phyloP scores from a whole-genome alignment of 1,140 invertebrate genomes.

The Orius laevigatus region DNA sequence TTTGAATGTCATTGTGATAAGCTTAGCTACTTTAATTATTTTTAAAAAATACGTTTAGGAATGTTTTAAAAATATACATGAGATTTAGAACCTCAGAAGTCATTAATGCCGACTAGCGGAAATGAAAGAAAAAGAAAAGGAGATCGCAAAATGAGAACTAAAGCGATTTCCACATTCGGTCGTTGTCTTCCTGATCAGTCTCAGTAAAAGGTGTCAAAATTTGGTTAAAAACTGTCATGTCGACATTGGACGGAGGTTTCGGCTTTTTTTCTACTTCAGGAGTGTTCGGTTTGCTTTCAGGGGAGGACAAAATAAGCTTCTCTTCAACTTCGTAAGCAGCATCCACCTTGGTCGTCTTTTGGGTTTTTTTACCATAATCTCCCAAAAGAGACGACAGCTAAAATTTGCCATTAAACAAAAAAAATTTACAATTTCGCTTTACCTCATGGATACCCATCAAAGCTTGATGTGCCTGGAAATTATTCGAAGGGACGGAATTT shows the following conservation, averaged over 20 bases:
- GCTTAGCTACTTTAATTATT: too few relatives aligned
- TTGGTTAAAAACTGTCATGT: slow-evolving; percentile 1
- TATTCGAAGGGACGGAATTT: slow-evolving; percentile 22
- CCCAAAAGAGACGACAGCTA: background rate
- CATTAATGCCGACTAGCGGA: too few relatives aligned
- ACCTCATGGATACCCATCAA: slow-evolving; percentile 31
- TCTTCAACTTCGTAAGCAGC: slow-evolving; percentile 27
- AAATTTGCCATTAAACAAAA: background rate
- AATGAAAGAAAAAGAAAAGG: too few relatives aligned
- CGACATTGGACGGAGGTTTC: background rate
- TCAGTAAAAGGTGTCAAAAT: slow-evolving; percentile 3
- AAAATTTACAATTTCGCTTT: background rate
- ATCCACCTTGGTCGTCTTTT: slow-evolving; percentile 23
- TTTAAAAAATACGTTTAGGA: too few relatives aligned
- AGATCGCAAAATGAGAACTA: too few relatives aligned
- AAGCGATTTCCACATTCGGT: background rate
- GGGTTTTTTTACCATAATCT: background rate
- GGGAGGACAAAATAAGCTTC: background rate
- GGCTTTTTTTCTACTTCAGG: background rate
- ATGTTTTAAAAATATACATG: too few relatives aligned
- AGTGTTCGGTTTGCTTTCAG: background rate
- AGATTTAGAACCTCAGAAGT: too few relatives aligned
- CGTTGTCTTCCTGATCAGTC: background rate
- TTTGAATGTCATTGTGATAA: too few relatives aligned
- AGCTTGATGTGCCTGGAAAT: slow-evolving; percentile 25